These are phyloP conservation scores for Volucella bombylans DNA, from an alignment of 2,888 invertebrate species.

Conservation along the genomic window DNA sequence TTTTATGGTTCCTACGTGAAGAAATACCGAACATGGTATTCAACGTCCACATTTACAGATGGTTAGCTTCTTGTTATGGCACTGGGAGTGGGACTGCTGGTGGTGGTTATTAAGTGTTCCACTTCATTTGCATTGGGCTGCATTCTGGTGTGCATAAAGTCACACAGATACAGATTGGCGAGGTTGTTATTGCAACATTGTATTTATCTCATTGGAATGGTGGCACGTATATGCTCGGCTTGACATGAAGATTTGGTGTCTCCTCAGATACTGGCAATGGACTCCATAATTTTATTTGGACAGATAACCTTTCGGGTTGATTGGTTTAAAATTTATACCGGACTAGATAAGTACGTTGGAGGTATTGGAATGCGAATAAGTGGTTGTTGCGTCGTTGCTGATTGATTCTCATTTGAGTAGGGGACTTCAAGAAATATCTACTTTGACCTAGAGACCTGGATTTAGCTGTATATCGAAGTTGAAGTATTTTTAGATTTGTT, in stretches of 20 bases:
- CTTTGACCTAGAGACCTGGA: too few relatives aligned
- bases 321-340: constrained; percentile 17
- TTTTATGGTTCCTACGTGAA: constrained; percentile 45
- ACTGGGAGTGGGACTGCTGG: constrained; percentile 7
- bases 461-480: too few relatives aligned
- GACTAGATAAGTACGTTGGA: not conserved
- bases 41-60: constrained; percentile 18
- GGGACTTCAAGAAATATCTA: not conserved
- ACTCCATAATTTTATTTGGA: constrained; percentile 27
- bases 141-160: not conserved
- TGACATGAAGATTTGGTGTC: constrained; percentile 18
- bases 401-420: constrained; percentile 9
- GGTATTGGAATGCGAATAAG: constrained; percentile 13
- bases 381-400: not conserved
- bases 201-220: not conserved
- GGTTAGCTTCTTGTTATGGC: constrained; percentile 32
- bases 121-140: constrained; percentile 60
- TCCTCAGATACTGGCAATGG: not conserved
- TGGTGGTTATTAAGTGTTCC: constrained; percentile 52
- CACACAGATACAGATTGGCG: not conserved
- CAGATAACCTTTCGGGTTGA: constrained; percentile 44
- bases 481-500: too few relatives aligned
- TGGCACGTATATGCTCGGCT: constrained; percentile 22
- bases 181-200: constrained; percentile 43
- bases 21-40: constrained; percentile 41